phyloP scores from a whole-genome alignment of 2,113 vertebrate species.

The Xenopus borealis region DNA sequence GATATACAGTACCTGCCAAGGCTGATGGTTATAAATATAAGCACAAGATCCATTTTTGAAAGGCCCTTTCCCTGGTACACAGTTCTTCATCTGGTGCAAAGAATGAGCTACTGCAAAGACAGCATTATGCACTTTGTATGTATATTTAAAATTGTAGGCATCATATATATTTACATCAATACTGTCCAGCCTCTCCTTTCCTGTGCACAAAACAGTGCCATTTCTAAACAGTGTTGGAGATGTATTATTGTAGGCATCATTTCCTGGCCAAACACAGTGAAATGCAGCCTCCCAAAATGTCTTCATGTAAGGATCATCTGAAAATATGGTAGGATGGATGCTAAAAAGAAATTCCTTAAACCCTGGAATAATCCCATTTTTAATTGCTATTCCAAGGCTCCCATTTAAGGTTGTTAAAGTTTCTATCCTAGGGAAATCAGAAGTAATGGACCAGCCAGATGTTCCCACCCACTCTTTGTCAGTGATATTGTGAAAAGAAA shows the following conservation, averaged over 20 bases:
- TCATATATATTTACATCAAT: conserved; percentile 27
- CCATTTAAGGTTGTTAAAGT: conserved; percentile 34
- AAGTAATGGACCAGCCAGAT: conserved; percentile 20
- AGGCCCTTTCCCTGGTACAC: conserved; percentile 13
- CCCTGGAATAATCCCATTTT: conserved; percentile 20
- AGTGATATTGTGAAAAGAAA: conserved; percentile 23
- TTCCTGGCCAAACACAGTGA: conserved; percentile 16
- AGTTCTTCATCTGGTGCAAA: conserved; percentile 25
- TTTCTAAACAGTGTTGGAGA: not conserved
- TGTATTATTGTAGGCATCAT: not conserved
- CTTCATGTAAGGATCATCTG: conserved; percentile 28
- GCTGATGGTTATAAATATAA: conserved; percentile 15
- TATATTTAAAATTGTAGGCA: conserved; percentile 27
- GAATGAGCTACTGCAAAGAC: conserved; percentile 27
- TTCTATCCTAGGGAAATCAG: conserved; percentile 18
- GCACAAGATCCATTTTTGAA: conserved; percentile 32
- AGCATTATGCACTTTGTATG: conserved; percentile 26
- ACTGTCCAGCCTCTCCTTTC: conserved; percentile 13
- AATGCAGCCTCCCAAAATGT: conserved; percentile 35
- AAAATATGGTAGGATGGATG: conserved; percentile 19
- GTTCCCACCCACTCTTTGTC: conserved; percentile 20
- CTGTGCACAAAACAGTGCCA: conserved; percentile 13
- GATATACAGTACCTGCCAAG: conserved; percentile 18
- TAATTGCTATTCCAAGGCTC: conserved; percentile 14
- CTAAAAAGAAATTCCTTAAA: conserved; percentile 36